These are phyloP conservation scores for Typhlichthys eigenmanni DNA, from an alignment of 2,797 vertebrate species.

Conservation along the genomic window DNA sequence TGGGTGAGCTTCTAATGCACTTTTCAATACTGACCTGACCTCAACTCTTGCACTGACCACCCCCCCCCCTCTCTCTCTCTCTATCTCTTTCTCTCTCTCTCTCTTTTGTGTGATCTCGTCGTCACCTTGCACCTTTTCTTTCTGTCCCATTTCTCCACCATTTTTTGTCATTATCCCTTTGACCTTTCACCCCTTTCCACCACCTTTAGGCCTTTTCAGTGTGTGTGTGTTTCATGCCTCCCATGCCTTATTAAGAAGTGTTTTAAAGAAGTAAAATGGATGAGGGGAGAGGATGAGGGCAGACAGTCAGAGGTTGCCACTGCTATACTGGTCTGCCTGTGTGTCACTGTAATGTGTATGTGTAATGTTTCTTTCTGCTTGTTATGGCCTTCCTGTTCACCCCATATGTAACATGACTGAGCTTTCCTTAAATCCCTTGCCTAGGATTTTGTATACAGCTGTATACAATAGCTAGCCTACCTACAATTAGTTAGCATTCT, in stretches of 20 bases:
- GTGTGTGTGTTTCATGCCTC: not conserved
- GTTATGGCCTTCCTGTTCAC: too few relatives aligned
- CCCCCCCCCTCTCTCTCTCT: not conserved
- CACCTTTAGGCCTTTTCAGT: too few relatives aligned
- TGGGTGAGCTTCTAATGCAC: constrained; percentile 47
- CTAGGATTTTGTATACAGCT: too few relatives aligned
- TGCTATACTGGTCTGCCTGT: too few relatives aligned
- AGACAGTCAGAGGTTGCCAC: too few relatives aligned
- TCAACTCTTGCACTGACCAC: not conserved
- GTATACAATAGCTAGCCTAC: too few relatives aligned
- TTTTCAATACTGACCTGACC: constrained; percentile 63
- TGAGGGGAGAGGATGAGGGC: not conserved
- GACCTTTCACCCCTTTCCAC: constrained; percentile 1
- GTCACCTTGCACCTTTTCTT: not conserved
- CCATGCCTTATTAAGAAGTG: constrained; percentile 6
- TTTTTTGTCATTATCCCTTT: not conserved
- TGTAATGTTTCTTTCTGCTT: not conserved
- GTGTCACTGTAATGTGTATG: too few relatives aligned
- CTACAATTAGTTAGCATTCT: too few relatives aligned
- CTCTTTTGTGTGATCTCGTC: not conserved
- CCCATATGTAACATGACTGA: too few relatives aligned
- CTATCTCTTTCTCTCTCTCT: constrained; percentile 9
- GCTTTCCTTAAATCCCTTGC: too few relatives aligned
- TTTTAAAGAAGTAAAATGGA: constrained; percentile 3
- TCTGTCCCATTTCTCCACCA: constrained; percentile 5